A percentile compares a stretch with the other conserved stretches of the same genome.
These are phyloP conservation scores for Wasmannia auropunctata DNA, from an alignment of 1,140 invertebrate genomes.

Conservation along the genomic window DNA sequence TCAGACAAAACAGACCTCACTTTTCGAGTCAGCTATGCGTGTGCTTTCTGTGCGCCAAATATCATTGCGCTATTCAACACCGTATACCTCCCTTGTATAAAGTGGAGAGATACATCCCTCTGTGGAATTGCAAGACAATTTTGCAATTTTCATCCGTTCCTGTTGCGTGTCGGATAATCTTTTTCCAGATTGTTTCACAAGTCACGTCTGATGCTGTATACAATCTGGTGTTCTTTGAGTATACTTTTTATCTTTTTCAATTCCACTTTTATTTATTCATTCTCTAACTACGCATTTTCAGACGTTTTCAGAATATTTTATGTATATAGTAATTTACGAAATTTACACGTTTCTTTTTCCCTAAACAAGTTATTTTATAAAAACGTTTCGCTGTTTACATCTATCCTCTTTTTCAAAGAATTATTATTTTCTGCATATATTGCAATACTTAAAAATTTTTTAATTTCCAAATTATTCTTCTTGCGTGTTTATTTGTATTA, in stretches of 20 bases:
- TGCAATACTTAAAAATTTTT: neutral
- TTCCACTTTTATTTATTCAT: neutral
- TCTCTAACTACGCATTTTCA: neutral
- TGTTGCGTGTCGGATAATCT: slow-evolving; percentile 2
- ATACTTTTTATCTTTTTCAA: neutral
- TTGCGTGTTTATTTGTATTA: neutral
- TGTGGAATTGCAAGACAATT: slow-evolving; percentile 2
- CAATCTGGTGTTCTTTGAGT: neutral
- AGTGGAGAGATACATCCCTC: neutral
- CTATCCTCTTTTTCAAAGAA: neutral
- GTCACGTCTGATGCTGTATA: slow-evolving; percentile 5
- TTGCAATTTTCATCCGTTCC: slow-evolving; percentile 8
- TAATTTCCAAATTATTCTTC: neutral
- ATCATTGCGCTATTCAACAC: no score
- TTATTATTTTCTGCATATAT: neutral
- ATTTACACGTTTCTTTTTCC: neutral
- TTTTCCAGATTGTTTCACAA: slow-evolving; percentile 11
- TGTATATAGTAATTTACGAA: neutral
- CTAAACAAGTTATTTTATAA: neutral
- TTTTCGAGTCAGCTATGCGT: no score
- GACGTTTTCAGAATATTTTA: neutral
- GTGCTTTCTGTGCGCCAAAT: no score
- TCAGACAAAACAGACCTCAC: no score
- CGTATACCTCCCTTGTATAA: no score
- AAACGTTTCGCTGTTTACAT: neutral